phyloP scores from a whole-genome alignment of 2,797 vertebrate species.

The Mycteria americana region DNA sequence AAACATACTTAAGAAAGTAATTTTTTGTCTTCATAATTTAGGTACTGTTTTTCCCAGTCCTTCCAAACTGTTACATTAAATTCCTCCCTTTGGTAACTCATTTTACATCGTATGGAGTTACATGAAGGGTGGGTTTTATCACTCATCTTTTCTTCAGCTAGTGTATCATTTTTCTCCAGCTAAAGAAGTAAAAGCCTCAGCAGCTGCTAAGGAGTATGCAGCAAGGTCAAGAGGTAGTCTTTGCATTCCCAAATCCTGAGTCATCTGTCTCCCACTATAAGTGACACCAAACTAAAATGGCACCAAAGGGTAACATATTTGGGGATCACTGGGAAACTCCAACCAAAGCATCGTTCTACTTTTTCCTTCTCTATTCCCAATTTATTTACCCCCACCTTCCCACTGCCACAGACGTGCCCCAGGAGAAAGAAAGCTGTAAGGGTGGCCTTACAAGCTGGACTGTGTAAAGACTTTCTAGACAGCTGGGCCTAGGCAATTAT shows the following conservation, averaged over 20 bases:
- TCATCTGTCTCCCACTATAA: not conserved
- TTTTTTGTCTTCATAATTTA: not conserved
- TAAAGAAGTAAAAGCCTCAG: not conserved
- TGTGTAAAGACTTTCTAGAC: not conserved
- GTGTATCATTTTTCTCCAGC: not conserved
- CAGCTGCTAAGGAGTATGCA: not conserved
- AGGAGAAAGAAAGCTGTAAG: not conserved
- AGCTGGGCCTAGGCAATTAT: not conserved
- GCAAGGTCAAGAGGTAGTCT: not conserved
- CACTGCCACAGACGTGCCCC: not conserved
- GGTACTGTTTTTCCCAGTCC: not conserved
- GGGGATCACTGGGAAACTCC: not conserved
- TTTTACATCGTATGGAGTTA: not conserved
- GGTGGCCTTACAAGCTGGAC: not conserved
- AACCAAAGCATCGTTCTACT: not conserved
- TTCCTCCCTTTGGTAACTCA: not conserved
- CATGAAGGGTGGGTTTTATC: not conserved
- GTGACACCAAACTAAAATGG: not conserved
- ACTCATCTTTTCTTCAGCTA: not conserved
- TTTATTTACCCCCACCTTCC: not conserved
- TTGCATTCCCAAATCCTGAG: not conserved
- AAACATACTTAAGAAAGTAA: not conserved
- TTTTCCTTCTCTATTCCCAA: not conserved
- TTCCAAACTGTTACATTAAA: not conserved
- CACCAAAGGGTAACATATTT: not conserved